Percentiles rank a stretch among this genome's conserved stretches.
These are phyloP conservation scores for Hirtodrosophila histrioides DNA, from an alignment of 2,888 invertebrate species.

Conservation along the genomic window DNA sequence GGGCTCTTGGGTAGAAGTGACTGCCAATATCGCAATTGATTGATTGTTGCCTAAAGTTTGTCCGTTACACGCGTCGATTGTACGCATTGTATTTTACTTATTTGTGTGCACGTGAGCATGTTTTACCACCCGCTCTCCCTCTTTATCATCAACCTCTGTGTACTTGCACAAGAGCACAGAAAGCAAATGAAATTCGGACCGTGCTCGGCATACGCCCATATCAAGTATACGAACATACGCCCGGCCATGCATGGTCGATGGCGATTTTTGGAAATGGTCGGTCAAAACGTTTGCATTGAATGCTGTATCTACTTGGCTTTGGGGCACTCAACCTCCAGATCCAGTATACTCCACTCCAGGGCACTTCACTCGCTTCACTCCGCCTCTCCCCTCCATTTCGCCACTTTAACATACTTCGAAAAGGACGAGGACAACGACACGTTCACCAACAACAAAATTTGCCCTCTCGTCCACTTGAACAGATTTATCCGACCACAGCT, in stretches of 20 bases:
- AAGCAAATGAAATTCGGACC: slow-evolving; percentile 40
- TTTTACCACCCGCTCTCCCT: slow-evolving; percentile 11
- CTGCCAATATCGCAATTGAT: slow-evolving; percentile 68
- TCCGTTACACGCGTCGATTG: slow-evolving; percentile 64
- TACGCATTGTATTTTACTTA: slow-evolving; percentile 67
- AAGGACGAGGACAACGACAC: slow-evolving; percentile 44
- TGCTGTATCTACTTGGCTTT: slow-evolving; percentile 46
- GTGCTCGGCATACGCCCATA: slow-evolving; percentile 50
- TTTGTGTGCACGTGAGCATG: slow-evolving; percentile 50
- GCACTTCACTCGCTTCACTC: slow-evolving; percentile 29
- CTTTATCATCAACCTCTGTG: no score
- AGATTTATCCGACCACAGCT: slow-evolving; percentile 83
- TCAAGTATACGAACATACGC: slow-evolving; percentile 52
- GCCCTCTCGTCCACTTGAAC: slow-evolving; percentile 61
- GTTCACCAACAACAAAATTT: slow-evolving; percentile 41
- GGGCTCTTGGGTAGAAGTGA: slow-evolving; percentile 33
- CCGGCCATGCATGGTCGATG: slow-evolving; percentile 17
- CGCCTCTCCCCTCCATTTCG: slow-evolving; percentile 1
- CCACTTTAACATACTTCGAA: slow-evolving; percentile 41
- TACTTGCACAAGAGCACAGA: not conserved
- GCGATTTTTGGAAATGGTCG: slow-evolving; percentile 19
- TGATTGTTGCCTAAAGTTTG: slow-evolving; percentile 70
- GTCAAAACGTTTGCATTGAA: slow-evolving; percentile 44
- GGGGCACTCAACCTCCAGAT: slow-evolving; percentile 27
- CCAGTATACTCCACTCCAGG: slow-evolving; percentile 23